Conservation (phyloP, 2,113 vertebrate genomes). For the Engystomops pustulosus region DNA sequence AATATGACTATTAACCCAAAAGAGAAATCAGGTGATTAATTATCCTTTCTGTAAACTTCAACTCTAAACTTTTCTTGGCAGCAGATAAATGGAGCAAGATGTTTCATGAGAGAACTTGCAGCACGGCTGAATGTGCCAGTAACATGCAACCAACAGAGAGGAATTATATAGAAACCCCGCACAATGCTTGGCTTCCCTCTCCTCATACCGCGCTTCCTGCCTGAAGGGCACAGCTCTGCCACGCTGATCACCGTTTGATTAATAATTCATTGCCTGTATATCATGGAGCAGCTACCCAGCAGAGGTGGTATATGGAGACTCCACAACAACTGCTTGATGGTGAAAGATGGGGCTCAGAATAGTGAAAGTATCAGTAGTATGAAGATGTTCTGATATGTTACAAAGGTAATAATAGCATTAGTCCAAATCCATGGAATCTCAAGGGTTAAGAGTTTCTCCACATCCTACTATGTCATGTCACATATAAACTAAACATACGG, state of each 20-base stretch:
- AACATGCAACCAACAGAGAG: constrained; percentile 43
- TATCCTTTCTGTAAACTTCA: constrained; percentile 42
- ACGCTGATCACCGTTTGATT: constrained; percentile 26
- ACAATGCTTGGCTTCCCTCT: not conserved
- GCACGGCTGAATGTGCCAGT: constrained; percentile 36
- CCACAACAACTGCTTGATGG: not conserved
- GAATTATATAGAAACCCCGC: not conserved
- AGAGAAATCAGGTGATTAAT: constrained; percentile 45
- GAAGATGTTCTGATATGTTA: too few species aligned
- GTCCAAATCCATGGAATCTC: too few species aligned
- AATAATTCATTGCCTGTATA: not conserved
- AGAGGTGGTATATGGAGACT: constrained; percentile 9
- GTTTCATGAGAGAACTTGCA: constrained; percentile 35
- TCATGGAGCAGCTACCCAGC: constrained; percentile 21
- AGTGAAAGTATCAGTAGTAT: too few species aligned
- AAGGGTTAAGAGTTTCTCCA: too few species aligned
- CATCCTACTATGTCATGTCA: too few species aligned
- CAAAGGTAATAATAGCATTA: too few species aligned
- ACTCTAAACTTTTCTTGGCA: constrained; percentile 53
- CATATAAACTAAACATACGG: too few species aligned
- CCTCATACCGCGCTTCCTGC: not conserved
- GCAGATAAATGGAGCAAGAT: constrained; percentile 47
- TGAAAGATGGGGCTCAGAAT: too few species aligned
- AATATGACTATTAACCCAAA: constrained; percentile 15
- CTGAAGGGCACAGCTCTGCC: not conserved